A percentile compares a stretch with the other conserved stretches of the same genome.
Conservation (phyloP, 2,888 invertebrate genomes). For the Caenorhabditis angaria region DNA sequence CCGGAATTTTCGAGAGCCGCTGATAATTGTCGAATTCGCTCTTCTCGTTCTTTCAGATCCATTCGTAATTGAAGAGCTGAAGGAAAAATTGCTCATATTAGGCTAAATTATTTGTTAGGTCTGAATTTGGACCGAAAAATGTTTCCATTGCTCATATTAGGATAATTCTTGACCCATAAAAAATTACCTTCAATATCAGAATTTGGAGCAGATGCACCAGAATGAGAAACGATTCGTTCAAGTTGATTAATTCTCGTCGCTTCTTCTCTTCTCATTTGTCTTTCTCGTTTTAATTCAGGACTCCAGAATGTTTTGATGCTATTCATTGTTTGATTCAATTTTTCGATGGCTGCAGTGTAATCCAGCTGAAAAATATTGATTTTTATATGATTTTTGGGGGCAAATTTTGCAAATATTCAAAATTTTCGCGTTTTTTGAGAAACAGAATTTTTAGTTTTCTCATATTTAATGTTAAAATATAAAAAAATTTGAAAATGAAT, state of each 20-base stretch:
- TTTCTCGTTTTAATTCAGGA: constrained; percentile 81
- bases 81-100: too few species aligned
- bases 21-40: constrained; percentile 49
- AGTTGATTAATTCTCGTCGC: constrained; percentile 47
- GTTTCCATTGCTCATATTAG: too few species aligned
- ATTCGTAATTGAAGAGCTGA: constrained; percentile 40
- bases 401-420: too few species aligned
- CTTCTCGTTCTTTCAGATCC: constrained; percentile 47
- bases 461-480: too few species aligned
- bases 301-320: constrained; percentile 99
- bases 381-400: too few species aligned
- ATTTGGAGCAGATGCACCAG: background rate
- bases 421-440: too few species aligned
- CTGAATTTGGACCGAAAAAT: too few species aligned
- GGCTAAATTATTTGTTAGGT: too few species aligned
- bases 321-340: constrained; percentile 81
- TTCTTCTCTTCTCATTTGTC: constrained; percentile 57
- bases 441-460: too few species aligned
- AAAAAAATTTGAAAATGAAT: too few species aligned
- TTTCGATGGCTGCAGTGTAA: constrained; percentile 61
- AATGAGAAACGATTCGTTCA: constrained; percentile 42
- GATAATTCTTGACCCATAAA: too few species aligned
- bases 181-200: constrained; percentile 30
- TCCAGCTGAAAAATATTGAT: constrained; percentile 56
- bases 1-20: constrained; percentile 33